Evolutionary conservation across 2,888 invertebrate species (phyloP).

Genomic region (Bombyx huttoni): DNA sequence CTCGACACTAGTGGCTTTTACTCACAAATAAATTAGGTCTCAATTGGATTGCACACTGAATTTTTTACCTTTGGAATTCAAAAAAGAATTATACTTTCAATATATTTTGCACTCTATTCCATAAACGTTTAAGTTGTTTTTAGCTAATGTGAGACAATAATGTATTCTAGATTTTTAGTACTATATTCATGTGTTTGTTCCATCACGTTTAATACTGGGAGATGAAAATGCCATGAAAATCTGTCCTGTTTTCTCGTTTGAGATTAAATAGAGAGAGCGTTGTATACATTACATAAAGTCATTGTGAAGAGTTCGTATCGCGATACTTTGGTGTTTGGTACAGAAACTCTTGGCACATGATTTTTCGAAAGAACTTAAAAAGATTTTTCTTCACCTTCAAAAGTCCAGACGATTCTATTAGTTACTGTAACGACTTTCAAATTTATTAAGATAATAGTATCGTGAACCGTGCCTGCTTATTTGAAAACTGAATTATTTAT

Average conservation of each 20-base stretch:
- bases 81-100: slow-evolving; percentile 48
- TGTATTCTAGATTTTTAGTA: slow-evolving; percentile 54
- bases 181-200: slow-evolving; percentile 68
- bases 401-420: slow-evolving; percentile 45
- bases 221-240: slow-evolving; percentile 66
- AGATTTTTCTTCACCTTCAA: slow-evolving; percentile 50
- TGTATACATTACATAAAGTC: slow-evolving; percentile 47
- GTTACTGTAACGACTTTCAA: slow-evolving; percentile 39
- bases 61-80: slow-evolving; percentile 61
- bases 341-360: slow-evolving; percentile 34
- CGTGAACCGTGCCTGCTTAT: slow-evolving; percentile 16
- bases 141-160: slow-evolving; percentile 21
- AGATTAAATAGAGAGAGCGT: slow-evolving; percentile 38
- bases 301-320: slow-evolving; percentile 44
- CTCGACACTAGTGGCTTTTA: slow-evolving; percentile 19
- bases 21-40: slow-evolving; percentile 21
- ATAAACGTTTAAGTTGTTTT: slow-evolving; percentile 38
- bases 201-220: slow-evolving; percentile 61
- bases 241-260: slow-evolving; percentile 43
- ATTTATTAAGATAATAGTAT: slow-evolving; percentile 24
- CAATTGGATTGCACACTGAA: slow-evolving; percentile 25
- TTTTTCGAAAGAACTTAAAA: slow-evolving; percentile 41
- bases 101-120: slow-evolving; percentile 45
- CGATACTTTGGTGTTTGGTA: slow-evolving; percentile 48
- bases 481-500: slow-evolving; percentile 3